Conservation (phyloP, 2,113 vertebrate genomes). For the Lamprologus sp. region DNA sequence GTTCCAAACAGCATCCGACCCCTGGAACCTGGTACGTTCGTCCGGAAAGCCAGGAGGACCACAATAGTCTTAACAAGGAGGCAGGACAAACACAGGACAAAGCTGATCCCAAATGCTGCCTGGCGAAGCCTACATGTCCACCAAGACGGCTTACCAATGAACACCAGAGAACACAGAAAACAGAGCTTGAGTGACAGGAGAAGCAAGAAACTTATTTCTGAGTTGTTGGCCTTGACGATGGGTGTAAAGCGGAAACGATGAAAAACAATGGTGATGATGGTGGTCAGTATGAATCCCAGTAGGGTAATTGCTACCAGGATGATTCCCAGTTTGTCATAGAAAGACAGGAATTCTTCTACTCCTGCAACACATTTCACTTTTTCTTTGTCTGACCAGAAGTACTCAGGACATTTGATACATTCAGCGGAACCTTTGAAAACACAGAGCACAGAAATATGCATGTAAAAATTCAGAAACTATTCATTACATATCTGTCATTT, state of each 20-base stretch:
- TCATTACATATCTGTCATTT: neutral
- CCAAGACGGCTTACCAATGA: neutral
- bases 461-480: neutral
- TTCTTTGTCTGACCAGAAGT: constrained; percentile 65
- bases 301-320: constrained; percentile 55
- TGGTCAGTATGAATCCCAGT: constrained; percentile 54
- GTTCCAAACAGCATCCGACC: constrained; percentile 57
- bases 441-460: neutral
- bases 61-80: constrained; percentile 72
- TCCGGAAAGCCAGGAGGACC: constrained; percentile 64
- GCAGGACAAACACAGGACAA: constrained; percentile 73
- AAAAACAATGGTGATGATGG: constrained; percentile 49
- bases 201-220: constrained; percentile 72
- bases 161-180: neutral
- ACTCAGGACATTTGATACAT: constrained; percentile 62
- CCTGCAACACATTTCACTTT: constrained; percentile 59
- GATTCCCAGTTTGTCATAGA: constrained; percentile 65
- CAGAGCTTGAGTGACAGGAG: constrained; percentile 7
- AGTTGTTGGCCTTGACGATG: constrained; percentile 71
- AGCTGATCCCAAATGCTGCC: constrained; percentile 68
- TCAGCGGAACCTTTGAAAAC: constrained; percentile 46
- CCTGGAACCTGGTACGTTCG: constrained; percentile 36
- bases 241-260: constrained; percentile 59
- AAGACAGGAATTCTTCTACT: constrained; percentile 67
- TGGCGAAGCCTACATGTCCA: constrained; percentile 27